Evolutionary conservation across 2,797 vertebrate genomes (phyloP).

Genomic region (Anisognathus igniventris): DNA sequence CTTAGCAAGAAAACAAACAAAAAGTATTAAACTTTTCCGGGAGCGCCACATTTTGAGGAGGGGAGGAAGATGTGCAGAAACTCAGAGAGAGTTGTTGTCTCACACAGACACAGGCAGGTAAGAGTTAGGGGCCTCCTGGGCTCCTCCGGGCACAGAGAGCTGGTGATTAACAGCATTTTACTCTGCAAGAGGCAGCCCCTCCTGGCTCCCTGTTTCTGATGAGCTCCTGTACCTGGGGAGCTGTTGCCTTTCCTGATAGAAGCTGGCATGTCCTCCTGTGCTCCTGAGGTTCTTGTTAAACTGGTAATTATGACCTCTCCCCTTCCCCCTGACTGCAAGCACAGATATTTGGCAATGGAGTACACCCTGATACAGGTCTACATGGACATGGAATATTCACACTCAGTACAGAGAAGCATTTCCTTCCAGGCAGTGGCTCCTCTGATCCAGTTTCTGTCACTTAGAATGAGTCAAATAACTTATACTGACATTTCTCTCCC

Average conservation of each 20-base stretch:
- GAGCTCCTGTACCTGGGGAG: not conserved
- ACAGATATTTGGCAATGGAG: not conserved
- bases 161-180: not conserved
- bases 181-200: not conserved
- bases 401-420: not conserved
- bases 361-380: not conserved
- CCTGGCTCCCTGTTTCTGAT: not conserved
- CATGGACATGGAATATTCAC: not conserved
- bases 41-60: not conserved
- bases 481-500: not conserved
- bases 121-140: not conserved
- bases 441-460: not conserved
- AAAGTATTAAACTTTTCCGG: not conserved
- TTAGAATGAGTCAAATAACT: not conserved
- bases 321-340: not conserved
- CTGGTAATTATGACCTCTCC: not conserved
- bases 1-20: not conserved
- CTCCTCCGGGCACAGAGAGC: not conserved
- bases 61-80: not conserved
- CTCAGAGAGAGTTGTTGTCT: not conserved
- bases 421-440: not conserved
- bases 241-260: not conserved
- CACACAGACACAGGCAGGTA: not conserved
- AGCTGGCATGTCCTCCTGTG: not conserved
- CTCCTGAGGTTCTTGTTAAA: not conserved